These are phyloP conservation scores for Catostomus latipinnis DNA, from an alignment of 2,797 vertebrate species.

Conservation along the genomic window DNA sequence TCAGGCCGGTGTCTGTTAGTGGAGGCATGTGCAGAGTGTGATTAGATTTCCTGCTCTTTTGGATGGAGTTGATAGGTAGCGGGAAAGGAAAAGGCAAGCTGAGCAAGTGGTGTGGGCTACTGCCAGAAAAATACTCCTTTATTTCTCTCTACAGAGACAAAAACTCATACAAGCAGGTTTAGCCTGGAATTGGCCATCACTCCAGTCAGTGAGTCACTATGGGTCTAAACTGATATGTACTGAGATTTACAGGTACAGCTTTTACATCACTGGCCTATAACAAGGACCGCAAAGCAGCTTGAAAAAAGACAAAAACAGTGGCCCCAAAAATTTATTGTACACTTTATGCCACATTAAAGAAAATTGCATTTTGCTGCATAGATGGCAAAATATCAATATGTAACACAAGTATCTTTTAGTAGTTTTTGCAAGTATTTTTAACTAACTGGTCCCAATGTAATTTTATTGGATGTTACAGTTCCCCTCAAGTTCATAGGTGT, in stretches of 20 bases:
- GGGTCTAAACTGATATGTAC: not conserved
- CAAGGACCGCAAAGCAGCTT: no score
- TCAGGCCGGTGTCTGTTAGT: slow-evolving; percentile 15
- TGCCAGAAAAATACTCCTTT: slow-evolving; percentile 24
- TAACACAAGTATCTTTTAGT: not conserved
- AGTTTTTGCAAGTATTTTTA: not conserved
- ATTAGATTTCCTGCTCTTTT: slow-evolving; percentile 54
- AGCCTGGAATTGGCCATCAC: slow-evolving; percentile 7
- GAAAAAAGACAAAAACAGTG: not conserved
- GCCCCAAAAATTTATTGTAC: not conserved
- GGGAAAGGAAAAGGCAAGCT: slow-evolving; percentile 25
- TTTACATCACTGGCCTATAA: no score
- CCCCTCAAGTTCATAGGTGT: not conserved
- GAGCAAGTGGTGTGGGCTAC: slow-evolving; percentile 12
- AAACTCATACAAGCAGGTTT: slow-evolving; percentile 14
- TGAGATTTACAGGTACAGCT: no score
- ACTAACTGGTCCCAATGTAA: no score
- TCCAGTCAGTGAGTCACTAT: slow-evolving; percentile 8
- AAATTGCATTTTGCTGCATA: no score
- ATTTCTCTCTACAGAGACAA: slow-evolving; percentile 15
- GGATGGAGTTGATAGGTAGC: slow-evolving; percentile 45
- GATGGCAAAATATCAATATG: no score
- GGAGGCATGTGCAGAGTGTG: slow-evolving; percentile 34
- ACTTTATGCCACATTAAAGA: no score
- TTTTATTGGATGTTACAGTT: no score